These are phyloP conservation scores for Drosophila buzzatii DNA, from an alignment of 2,888 invertebrate genomes.

Conservation along the genomic window DNA sequence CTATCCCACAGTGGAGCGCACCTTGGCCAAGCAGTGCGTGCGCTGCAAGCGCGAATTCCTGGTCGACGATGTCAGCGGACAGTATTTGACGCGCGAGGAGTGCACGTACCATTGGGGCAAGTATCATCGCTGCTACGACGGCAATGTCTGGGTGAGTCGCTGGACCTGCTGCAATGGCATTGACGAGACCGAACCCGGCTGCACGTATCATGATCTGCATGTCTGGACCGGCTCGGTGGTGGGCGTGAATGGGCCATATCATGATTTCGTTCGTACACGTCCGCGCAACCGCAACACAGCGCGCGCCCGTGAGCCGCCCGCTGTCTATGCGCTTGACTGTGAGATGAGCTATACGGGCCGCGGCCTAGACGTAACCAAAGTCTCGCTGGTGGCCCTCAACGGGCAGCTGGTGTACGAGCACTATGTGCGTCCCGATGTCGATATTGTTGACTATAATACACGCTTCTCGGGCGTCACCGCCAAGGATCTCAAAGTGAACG, in stretches of 20 bases:
- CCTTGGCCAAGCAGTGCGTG: conserved; percentile 88
- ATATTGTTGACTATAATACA: conserved; percentile 97
- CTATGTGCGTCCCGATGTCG: conserved; percentile 92
- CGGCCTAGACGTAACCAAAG: conserved; percentile 94
- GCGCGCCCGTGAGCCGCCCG: not conserved
- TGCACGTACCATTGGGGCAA: conserved; percentile 97
- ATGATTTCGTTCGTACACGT: conserved; percentile 88
- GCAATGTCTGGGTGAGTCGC: conserved; percentile 38
- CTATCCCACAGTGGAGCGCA: conserved; percentile 61
- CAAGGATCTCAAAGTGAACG: conserved; percentile 88
- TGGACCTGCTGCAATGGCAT: conserved; percentile 89
- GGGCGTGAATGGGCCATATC: conserved; percentile 91
- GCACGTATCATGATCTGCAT: conserved; percentile 88
- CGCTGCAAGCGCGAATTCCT: conserved; percentile 91
- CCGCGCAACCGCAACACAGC: conserved; percentile 50
- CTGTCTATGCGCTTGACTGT: conserved; percentile 95
- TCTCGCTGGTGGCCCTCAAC: conserved; percentile 92
- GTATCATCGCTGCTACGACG: conserved; percentile 82
- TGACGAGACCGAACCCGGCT: conserved; percentile 86
- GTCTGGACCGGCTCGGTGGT: conserved; percentile 91
- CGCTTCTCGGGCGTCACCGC: conserved; percentile 96
- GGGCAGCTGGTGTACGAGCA: conserved; percentile 93
- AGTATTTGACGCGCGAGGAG: conserved; percentile 90
- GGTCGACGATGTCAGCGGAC: conserved; percentile 88
- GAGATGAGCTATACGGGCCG: conserved; percentile 97